A percentile compares a stretch with the other conserved stretches of the same genome.
phyloP scores from a whole-genome alignment of 2,797 vertebrate genomes.

The Staurois parvus region DNA sequence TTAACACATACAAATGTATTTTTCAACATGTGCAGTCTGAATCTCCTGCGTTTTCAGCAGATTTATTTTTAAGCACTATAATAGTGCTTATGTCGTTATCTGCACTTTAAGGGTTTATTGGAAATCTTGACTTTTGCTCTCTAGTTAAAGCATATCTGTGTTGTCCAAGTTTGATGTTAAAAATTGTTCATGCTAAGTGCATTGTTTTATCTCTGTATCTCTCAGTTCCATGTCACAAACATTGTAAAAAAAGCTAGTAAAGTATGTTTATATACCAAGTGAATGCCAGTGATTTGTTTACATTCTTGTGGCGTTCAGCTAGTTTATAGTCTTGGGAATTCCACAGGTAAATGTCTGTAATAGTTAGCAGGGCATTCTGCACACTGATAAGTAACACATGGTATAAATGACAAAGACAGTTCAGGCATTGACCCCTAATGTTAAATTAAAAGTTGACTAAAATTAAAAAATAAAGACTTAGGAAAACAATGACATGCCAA shows the following conservation, averaged over 20 bases:
- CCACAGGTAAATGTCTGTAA: conserved; percentile 35
- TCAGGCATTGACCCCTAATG: neutral
- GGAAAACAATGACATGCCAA: no score
- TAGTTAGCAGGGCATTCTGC: conserved; percentile 31
- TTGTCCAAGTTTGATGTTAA: neutral
- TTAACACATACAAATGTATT: neutral
- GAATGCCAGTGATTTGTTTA: conserved; percentile 45
- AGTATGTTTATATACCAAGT: conserved; percentile 29
- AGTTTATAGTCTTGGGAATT: conserved; percentile 34
- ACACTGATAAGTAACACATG: conserved; percentile 19
- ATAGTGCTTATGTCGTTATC: neutral
- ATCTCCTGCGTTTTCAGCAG: neutral
- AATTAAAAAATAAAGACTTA: neutral
- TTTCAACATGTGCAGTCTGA: neutral
- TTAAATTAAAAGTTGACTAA: neutral
- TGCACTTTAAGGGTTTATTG: neutral
- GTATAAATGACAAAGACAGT: neutral
- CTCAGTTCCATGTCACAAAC: conserved; percentile 26
- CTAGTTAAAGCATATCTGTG: conserved; percentile 2
- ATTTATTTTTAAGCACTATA: neutral
- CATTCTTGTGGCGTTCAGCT: conserved; percentile 30
- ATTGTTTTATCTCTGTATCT: conserved; percentile 12
- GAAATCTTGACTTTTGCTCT: conserved; percentile 11
- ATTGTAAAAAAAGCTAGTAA: conserved; percentile 54
- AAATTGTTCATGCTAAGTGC: conserved; percentile 1